Evolutionary conservation across 2,113 vertebrate species (phyloP), one percentile per base, ranked within the genome.

Genomic region (Oryzias celebensis): DNA sequence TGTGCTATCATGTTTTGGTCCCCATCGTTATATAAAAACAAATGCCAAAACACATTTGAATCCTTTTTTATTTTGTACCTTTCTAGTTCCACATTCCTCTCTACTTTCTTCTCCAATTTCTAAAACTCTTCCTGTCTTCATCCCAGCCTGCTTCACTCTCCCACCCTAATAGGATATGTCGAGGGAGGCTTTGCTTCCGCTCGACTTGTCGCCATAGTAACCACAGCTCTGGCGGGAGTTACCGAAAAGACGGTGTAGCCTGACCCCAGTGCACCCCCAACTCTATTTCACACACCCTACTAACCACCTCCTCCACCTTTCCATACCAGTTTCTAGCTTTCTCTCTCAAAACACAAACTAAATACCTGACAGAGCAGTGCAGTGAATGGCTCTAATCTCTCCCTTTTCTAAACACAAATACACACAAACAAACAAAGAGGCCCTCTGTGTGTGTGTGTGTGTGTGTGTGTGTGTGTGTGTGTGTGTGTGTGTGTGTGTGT

Each of bases 211-310:
- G 18, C 83, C 87, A 91, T 92, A 76, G 89, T 84, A 90, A 92
- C 90, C 77, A 36, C 73, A 17, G 87, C 89, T 89, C 88, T 91
- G 89, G 88, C 84, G 83, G 89, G 90, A 91, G 89, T 89, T 90
- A 79, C 75, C 77, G 85, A 86, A 89, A 90, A 84, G 82, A 69
- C 80, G 86, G 81, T 87, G 79, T 81, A 87, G 85, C 78, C 86
- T 68, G 78, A 88, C 78, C 82, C 80, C 36, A 36, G 36, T 36
- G 36, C 36, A 36, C 66, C 50, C 68, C 82, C 67, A 64, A 51
- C 23, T 24, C 58, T 17, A 64, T 59, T 56, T 43, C 68, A 59
- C 66, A 68, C 57, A 72, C 43, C 65, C 56, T 44, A 43, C 43
- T 42, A 18, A 77, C 79, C 72, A 70, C 54, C 18, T 64, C 64